phyloP scores from a whole-genome alignment of 2,113 vertebrate genomes.

The Dipodomys stephensi region DNA sequence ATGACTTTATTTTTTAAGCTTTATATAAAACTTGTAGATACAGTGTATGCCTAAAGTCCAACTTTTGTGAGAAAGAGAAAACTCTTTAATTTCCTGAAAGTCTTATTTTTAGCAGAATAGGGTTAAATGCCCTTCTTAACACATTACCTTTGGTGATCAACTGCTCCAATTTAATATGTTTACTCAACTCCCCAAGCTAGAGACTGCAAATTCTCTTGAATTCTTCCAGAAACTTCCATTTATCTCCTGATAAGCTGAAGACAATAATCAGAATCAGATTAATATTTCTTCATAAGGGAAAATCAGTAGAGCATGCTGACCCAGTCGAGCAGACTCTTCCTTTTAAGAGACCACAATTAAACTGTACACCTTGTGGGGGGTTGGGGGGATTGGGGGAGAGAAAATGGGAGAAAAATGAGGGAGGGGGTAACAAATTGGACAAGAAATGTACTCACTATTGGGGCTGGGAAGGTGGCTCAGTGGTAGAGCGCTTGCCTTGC shows the following conservation, averaged over 20 bases:
- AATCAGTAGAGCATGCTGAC: neutral
- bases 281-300: neutral
- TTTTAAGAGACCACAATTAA: neutral
- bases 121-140: neutral
- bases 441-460: too few relatives aligned
- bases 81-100: neutral
- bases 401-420: too few relatives aligned
- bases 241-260: conserved; percentile 29
- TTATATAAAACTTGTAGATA: neutral
- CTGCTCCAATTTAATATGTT: conserved; percentile 31
- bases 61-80: conserved; percentile 46
- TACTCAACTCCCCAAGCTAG: neutral
- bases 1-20: conserved; percentile 8
- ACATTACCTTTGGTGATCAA: neutral
- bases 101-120: conserved; percentile 33
- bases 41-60: neutral
- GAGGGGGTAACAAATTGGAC: too few relatives aligned
- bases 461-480: too few relatives aligned
- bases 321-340: neutral
- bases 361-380: too few relatives aligned
- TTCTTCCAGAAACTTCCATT: conserved; percentile 49
- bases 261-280: conserved; percentile 59
- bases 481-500: too few relatives aligned
- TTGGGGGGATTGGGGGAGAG: too few relatives aligned
- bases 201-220: conserved; percentile 50